A percentile compares a stretch with the other conserved stretches of the same genome.
These are phyloP conservation scores for Pecten maximus DNA, from an alignment of 2,888 invertebrate species.

Conservation along the genomic window DNA sequence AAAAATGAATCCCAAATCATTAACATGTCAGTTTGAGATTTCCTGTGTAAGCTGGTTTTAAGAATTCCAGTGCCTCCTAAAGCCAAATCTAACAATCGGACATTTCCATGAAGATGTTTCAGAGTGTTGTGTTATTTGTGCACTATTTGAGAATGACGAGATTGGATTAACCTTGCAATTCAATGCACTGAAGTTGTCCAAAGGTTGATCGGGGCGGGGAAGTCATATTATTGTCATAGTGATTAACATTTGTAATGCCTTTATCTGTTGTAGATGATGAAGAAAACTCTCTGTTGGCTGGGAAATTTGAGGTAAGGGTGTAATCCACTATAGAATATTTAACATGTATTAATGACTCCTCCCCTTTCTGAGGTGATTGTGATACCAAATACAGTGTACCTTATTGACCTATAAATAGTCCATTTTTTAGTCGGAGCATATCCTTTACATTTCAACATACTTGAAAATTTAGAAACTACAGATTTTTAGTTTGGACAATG, in stretches of 20 bases:
- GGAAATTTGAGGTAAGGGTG: conserved; percentile 82
- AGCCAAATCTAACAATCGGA: background rate
- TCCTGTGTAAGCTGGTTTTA: background rate
- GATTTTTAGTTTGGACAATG: too few relatives aligned
- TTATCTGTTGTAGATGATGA: conserved; percentile 80
- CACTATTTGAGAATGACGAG: background rate
- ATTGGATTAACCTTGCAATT: background rate
- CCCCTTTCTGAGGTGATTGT: too few relatives aligned
- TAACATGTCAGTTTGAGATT: background rate
- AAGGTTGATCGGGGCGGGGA: background rate
- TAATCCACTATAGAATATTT: background rate
- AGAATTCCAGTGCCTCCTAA: background rate
- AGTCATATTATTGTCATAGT: background rate
- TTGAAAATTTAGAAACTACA: too few relatives aligned
- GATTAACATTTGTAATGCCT: background rate
- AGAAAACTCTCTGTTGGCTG: conserved; percentile 83
- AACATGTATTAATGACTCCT: too few relatives aligned
- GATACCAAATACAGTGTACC: background rate
- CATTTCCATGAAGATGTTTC: background rate
- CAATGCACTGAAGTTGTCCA: background rate
- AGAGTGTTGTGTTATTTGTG: background rate
- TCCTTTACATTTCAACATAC: too few relatives aligned
- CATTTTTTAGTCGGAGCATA: too few relatives aligned
- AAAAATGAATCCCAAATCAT: too few relatives aligned
- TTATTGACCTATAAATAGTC: background rate